These are phyloP conservation scores for Aselliscus stoliczkanus DNA, from an alignment of 2,797 vertebrate genomes.

Conservation along the genomic window DNA sequence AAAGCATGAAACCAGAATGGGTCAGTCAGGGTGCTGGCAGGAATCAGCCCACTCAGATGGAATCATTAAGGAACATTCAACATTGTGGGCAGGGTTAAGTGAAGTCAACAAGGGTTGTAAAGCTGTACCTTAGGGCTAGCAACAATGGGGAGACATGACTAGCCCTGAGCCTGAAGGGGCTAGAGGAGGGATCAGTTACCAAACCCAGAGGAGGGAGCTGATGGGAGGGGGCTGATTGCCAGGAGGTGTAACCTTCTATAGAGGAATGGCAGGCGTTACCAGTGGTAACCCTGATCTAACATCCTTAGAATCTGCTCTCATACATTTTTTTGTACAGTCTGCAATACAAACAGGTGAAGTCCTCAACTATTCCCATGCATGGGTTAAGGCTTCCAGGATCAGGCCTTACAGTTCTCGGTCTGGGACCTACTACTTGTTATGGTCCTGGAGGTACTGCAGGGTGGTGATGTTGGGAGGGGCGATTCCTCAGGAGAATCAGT, in stretches of 20 bases:
- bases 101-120: background rate
- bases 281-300: background rate
- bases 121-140: too few relatives aligned
- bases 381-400: background rate
- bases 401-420: background rate
- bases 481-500: background rate
- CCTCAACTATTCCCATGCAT: background rate
- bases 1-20: background rate
- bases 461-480: background rate
- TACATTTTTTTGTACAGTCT: background rate
- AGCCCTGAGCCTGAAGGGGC: background rate
- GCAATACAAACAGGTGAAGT: background rate
- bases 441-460: too few relatives aligned
- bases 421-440: background rate
- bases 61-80: background rate
- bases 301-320: background rate
- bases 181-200: background rate
- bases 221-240: background rate
- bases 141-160: background rate
- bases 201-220: background rate
- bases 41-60: background rate
- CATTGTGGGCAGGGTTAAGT: background rate
- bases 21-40: background rate
- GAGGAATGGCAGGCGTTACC: background rate
- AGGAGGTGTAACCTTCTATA: background rate